Evolutionary conservation across 1,140 invertebrate genomes (phyloP), one percentile per base, ranked within the genome.

Genomic region (Penaeus chinensis): DNA sequence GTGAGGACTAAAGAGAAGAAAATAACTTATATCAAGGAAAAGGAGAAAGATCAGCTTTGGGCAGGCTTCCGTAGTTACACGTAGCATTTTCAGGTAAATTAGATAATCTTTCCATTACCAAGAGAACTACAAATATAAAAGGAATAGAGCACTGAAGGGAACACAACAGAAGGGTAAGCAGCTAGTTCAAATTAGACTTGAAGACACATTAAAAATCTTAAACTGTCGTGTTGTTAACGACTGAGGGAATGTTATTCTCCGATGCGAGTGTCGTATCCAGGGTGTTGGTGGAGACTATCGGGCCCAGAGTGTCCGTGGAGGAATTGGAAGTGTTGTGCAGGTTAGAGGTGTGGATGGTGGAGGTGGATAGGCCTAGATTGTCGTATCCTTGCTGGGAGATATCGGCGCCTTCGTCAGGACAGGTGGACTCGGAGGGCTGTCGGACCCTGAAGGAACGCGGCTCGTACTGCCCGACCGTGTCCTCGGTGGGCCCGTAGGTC

Each of bases 291-390:
- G 84, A 85, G 24, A 85, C 74, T 13, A 32, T 37, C 10, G 84
- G 54, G 22, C 61, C 76, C 22, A 85, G 62, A 4, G 84, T 85
- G 47, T 78, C 77, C 16, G 63, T 69, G 32, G 84, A 84, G 60
- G 83, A 84, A 74, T 76, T 84, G 32, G 83, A 79, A 54, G 84
- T 85, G 60, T 85, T 77, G 83, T 85, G 83, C 22, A 85, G 60
- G 20, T 5, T 37, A 24, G 27, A 32, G 24, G 71, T 32, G 71
- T 74, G 27, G 24, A 74, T 74, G 61, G 83, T 85, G 24, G 83
- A 85, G 60, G 83, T 85, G 24, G 84, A 85, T 22, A 85, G 65
- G 13, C 71, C 84, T 7, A 85, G 62, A 63, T 85, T 85, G 62
- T 80, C 84, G 19, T 85, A 85, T 19, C 60, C 84, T 22, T 80